Percentiles rank a stretch among this genome's conserved stretches.
phyloP scores from a whole-genome alignment of 2,113 vertebrate species.

The Prunella himalayana region DNA sequence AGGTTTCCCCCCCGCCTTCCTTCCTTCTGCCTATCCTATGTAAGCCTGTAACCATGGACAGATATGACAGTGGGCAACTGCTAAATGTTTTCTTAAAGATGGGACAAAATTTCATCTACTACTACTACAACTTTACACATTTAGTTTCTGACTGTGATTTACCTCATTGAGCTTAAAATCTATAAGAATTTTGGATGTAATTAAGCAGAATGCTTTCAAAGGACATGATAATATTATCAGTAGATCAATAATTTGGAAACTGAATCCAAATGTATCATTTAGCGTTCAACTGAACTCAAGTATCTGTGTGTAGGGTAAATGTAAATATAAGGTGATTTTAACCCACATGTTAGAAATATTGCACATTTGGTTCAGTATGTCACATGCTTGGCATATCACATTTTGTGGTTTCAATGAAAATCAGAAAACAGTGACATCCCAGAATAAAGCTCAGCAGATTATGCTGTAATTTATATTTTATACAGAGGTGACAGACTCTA shows the following conservation, averaged over 20 bases:
- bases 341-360: background rate
- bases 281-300: background rate
- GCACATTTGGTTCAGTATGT: background rate
- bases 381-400: background rate
- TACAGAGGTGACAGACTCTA: background rate
- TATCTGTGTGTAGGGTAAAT: background rate
- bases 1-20: background rate
- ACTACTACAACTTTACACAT: background rate
- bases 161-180: background rate
- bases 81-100: background rate
- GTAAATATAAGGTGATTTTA: background rate
- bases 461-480: background rate
- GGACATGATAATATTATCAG: background rate
- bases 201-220: background rate
- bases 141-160: background rate
- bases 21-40: background rate
- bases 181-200: background rate
- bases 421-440: background rate
- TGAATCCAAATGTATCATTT: background rate
- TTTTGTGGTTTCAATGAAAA: background rate
- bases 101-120: background rate
- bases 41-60: background rate
- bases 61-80: background rate
- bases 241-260: background rate
- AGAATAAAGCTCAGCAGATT: background rate